Conservation (phyloP, 1,140 invertebrate species). For the Epicauta chinensis region DNA sequence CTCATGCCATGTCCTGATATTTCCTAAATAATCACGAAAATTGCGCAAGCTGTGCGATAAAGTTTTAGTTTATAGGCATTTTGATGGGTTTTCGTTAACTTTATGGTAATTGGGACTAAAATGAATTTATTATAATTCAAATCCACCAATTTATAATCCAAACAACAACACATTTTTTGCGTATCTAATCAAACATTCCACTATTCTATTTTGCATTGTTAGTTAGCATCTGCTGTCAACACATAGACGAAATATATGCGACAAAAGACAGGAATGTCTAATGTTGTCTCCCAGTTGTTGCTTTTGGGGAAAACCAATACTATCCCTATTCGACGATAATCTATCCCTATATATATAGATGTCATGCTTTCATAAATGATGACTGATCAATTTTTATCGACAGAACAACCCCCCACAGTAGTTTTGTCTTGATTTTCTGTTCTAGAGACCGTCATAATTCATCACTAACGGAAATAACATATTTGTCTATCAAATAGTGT, state of each 20-base stretch:
- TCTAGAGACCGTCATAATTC: too few species aligned
- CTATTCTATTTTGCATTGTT: conserved; percentile 8
- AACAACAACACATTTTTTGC: conserved; percentile 25
- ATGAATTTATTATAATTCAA: conserved; percentile 31
- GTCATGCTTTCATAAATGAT: conserved; percentile 4
- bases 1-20: too few species aligned
- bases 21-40: too few species aligned
- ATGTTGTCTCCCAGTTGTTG: conserved; percentile 6
- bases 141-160: conserved; percentile 33
- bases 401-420: too few species aligned
- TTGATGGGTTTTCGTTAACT: background rate
- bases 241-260: conserved; percentile 4
- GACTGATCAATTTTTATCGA: too few species aligned
- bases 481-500: too few species aligned
- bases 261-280: conserved; percentile 9
- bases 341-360: background rate
- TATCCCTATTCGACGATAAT: background rate
- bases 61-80: too few species aligned
- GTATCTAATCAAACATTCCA: too few species aligned
- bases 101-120: too few species aligned
- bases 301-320: background rate
- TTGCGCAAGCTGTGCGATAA: too few species aligned
- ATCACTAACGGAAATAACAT: too few species aligned
- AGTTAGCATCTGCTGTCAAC: conserved; percentile 13
- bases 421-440: too few species aligned